A percentile compares a stretch with the other conserved stretches of the same genome.
Evolutionary conservation across 2,888 invertebrate species (phyloP).

Genomic region (Leptinotarsa peninsularis): DNA sequence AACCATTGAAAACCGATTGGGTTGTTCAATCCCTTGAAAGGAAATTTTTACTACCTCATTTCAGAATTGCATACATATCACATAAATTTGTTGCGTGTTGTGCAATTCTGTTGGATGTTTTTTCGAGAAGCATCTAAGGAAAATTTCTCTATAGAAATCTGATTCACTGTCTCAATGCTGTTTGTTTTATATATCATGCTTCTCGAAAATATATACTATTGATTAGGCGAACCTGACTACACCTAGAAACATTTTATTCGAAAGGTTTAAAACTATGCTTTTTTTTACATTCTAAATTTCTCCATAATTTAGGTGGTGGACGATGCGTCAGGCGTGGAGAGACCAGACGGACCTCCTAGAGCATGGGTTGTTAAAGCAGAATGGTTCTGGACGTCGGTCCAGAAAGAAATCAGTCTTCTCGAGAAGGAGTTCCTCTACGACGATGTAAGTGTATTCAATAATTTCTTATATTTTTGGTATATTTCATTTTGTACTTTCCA

Average conservation of each 20-base stretch:
- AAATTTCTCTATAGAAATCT: background rate
- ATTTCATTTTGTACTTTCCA: slow-evolving; percentile 44
- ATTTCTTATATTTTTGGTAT: background rate
- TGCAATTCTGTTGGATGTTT: slow-evolving; percentile 26
- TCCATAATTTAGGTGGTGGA: slow-evolving; percentile 80
- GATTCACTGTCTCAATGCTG: background rate
- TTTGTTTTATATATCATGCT: slow-evolving; percentile 28
- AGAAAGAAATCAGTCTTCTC: slow-evolving; percentile 92
- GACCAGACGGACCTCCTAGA: slow-evolving; percentile 71
- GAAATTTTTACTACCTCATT: slow-evolving; percentile 34
- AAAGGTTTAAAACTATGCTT: slow-evolving; percentile 32
- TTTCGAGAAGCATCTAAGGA: slow-evolving; percentile 38
- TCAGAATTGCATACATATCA: slow-evolving; percentile 27
- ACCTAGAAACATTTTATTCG: slow-evolving; percentile 24
- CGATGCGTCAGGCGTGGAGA: slow-evolving; percentile 80
- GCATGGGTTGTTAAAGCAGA: slow-evolving; percentile 89
- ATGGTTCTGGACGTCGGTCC: slow-evolving; percentile 99
- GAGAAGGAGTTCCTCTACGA: slow-evolving; percentile 91
- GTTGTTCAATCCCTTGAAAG: slow-evolving; percentile 24
- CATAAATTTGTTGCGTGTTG: background rate
- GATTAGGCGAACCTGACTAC: slow-evolving; percentile 38
- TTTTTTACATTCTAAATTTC: slow-evolving; percentile 50
- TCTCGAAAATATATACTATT: slow-evolving; percentile 36
- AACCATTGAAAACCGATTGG: background rate
- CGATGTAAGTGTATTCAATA: slow-evolving; percentile 67